Base-by-base conservation (phyloP, 2,113 vertebrate species). In the Melierax canorus region DNA sequence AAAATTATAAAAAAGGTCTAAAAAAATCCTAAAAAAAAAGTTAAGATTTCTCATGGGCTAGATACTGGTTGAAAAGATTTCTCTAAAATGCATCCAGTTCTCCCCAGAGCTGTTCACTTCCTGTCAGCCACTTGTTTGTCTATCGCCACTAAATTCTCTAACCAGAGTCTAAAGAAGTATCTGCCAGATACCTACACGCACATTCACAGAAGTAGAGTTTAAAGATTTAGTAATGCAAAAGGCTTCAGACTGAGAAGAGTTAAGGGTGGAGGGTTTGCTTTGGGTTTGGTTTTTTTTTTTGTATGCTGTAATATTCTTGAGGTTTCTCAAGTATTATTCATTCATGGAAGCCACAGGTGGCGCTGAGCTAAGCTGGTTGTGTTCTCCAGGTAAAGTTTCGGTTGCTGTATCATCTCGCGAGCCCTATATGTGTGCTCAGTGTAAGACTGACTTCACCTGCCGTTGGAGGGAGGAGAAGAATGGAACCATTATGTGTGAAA, bases 371-470 rank as follows among this genome's bases (percentile, higher is more conserved):
- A 53, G 43, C 36, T 24, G 50, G 4, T 30, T 39, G 55, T 22
- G 59, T 74, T 43, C 62, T 63, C 46, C 97, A 98, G 99, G 99
- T 82, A 99, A 99, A 96, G 96, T 98, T 55, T 96, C 98, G 1
- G 84, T 98, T 4, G 79, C 97, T 2, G 82, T 96, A 1, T 66
- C 97, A 34, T 98, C 98, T 66, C 99, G 99, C 53, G 99, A 99
- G 96, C 99, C 99, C 80, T 99, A 99, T 88, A 98, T 98, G 90
- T 99, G 99, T 16, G 98, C 98, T 36, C 99, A 99, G 97, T 99
- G 99, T 96, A 99, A 99, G 98, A 99, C 99, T 4, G 99, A 99
- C 98, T 99, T 99, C 98, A 99, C 99, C 7, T 99, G 99, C 94
- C 99, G 99, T 85, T 99, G 99, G 99, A 98, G 99, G 89, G 99